These are phyloP conservation scores for Spinus olivaceus DNA, from an alignment of 2,797 vertebrate species.

Conservation along the genomic window DNA sequence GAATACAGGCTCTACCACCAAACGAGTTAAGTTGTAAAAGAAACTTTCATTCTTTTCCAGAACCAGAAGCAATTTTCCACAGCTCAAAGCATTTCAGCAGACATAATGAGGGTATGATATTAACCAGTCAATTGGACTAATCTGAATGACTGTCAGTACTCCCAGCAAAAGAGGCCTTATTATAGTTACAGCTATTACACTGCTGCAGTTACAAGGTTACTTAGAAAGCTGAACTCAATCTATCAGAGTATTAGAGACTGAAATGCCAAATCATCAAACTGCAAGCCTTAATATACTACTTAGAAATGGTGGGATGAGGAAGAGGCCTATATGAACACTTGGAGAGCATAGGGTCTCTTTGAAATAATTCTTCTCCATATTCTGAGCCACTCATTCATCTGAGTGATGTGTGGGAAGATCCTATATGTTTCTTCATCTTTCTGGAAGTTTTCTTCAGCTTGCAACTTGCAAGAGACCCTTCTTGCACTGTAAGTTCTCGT, in stretches of 20 bases:
- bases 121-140: constrained; percentile 34
- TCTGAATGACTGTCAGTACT: background rate
- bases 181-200: constrained; percentile 1
- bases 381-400: background rate
- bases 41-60: constrained; percentile 7
- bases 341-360: background rate
- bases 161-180: background rate
- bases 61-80: background rate
- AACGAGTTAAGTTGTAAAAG: background rate
- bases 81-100: constrained; percentile 11
- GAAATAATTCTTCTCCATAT: background rate
- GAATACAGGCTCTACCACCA: background rate
- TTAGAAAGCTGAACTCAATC: constrained; percentile 21
- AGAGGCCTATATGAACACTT: background rate
- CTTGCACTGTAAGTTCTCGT: background rate
- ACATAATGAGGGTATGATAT: constrained; percentile 21
- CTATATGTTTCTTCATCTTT: background rate
- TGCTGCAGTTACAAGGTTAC: constrained; percentile 35
- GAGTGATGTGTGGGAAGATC: background rate
- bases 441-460: background rate
- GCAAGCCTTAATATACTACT: background rate
- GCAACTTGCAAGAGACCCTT: background rate
- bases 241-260: constrained; percentile 4
- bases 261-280: constrained; percentile 22
- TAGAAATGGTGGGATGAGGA: background rate